Evolutionary conservation across 2,888 invertebrate genomes (phyloP).

Genomic region (Rhyacophila evoluta): DNA sequence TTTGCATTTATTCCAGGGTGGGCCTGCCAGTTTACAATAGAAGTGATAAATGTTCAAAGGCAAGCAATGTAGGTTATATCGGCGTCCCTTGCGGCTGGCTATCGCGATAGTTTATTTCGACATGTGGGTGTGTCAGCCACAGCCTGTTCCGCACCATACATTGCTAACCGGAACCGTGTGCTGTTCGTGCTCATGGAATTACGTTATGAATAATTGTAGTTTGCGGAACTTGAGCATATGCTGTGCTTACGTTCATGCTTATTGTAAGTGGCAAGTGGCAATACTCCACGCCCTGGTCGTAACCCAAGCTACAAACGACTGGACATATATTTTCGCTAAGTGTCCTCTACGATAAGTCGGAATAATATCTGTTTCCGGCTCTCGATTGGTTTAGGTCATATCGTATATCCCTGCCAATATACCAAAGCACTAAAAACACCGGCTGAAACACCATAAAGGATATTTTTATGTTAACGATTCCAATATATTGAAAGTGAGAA

Average conservation of each 20-base stretch:
- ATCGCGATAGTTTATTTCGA: conserved; percentile 9
- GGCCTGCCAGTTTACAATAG: neutral
- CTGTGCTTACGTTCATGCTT: neutral
- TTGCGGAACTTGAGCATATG: neutral
- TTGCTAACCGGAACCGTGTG: neutral
- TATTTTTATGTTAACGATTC: no score
- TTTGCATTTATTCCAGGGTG: no score
- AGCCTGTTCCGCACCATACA: neutral
- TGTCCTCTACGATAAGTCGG: no score
- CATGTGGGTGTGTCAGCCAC: neutral
- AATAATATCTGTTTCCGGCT: no score
- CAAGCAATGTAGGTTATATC: neutral
- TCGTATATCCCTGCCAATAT: no score
- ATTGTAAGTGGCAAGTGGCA: neutral
- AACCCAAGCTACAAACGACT: neutral
- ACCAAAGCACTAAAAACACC: no score
- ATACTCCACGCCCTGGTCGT: neutral
- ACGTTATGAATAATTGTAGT: conserved; percentile 10
- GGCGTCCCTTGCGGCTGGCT: conserved; percentile 4
- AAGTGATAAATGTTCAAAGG: conserved; percentile 5
- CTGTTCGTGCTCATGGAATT: neutral
- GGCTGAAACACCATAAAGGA: no score
- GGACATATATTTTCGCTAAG: neutral
- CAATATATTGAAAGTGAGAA: no score
- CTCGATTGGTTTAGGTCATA: no score